phyloP scores from a whole-genome alignment of 2,888 invertebrate genomes.

The Thereva unica region DNA sequence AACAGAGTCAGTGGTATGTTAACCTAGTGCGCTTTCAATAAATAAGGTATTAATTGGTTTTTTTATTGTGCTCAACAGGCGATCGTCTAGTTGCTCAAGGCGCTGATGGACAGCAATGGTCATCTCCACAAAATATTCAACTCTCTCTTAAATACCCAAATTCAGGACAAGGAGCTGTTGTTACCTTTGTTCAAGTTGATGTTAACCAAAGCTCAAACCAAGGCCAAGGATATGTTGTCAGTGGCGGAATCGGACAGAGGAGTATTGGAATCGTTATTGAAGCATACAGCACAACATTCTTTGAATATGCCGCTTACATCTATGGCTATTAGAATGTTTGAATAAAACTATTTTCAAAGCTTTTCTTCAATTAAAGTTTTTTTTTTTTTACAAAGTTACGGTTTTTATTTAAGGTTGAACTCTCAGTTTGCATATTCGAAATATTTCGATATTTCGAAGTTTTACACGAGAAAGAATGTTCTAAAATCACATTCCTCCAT shows the following conservation, averaged over 20 bases:
- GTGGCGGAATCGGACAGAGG: slow-evolving; percentile 42
- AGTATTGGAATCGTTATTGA: slow-evolving; percentile 37
- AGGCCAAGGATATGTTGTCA: slow-evolving; percentile 40
- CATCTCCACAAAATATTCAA: slow-evolving; percentile 33
- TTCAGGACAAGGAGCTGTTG: slow-evolving; percentile 36
- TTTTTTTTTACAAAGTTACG: too few species aligned
- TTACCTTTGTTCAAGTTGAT: slow-evolving; percentile 37
- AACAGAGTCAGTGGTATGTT: too few species aligned
- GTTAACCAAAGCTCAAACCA: slow-evolving; percentile 41
- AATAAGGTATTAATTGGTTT: too few species aligned
- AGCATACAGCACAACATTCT: slow-evolving; percentile 28
- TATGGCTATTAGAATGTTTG: slow-evolving; percentile 15
- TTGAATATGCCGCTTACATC: slow-evolving; percentile 33
- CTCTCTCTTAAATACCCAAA: slow-evolving; percentile 36
- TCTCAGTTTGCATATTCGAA: too few species aligned
- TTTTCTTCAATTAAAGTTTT: too few species aligned
- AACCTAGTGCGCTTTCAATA: too few species aligned
- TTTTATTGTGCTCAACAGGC: slow-evolving; percentile 10
- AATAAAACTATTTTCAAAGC: too few species aligned
- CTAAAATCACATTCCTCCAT: too few species aligned
- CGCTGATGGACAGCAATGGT: slow-evolving; percentile 34
- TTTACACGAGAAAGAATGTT: too few species aligned
- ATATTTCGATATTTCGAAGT: too few species aligned
- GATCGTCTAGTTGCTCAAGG: slow-evolving; percentile 35
- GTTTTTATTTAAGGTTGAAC: too few species aligned